These are phyloP conservation scores for Sebastes taczanowskii DNA, from an alignment of 2,797 vertebrate genomes.

Conservation along the genomic window DNA sequence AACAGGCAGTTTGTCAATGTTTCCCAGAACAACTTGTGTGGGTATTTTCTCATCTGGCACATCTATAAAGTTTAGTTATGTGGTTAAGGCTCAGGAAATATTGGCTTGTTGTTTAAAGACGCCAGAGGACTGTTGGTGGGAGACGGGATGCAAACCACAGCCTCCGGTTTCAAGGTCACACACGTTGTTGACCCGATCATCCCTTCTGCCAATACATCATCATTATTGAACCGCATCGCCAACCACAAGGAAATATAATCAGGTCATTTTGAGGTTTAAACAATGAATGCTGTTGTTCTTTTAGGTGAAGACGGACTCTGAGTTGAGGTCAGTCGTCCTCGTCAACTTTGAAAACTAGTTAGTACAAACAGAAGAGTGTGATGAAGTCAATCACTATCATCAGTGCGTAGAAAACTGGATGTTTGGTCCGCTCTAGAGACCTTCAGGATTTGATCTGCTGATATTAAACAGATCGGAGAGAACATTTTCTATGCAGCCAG, in stretches of 20 bases:
- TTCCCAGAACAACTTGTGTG: not conserved
- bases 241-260: not conserved
- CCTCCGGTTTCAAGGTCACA: not conserved
- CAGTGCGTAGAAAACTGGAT: not conserved
- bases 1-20: not conserved
- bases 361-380: not conserved
- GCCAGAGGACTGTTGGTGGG: not conserved
- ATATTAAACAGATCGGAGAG: not conserved
- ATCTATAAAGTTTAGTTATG: not conserved
- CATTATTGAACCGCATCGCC: not conserved
- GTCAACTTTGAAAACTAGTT: not conserved
- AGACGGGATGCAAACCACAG: not conserved
- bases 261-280: not conserved
- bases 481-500: not conserved
- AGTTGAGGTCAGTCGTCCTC: not conserved
- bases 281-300: not conserved
- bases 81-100: not conserved
- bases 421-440: not conserved
- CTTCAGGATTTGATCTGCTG: not conserved
- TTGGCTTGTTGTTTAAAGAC: not conserved
- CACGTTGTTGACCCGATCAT: too few species aligned
- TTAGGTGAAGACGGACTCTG: not conserved
- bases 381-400: not conserved
- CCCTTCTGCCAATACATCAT: not conserved
- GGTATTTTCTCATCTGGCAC: not conserved